A percentile compares a stretch with the other conserved stretches of the same genome.
phyloP scores from a whole-genome alignment of 2,888 invertebrate species.

The Ptychoptera albimana region DNA sequence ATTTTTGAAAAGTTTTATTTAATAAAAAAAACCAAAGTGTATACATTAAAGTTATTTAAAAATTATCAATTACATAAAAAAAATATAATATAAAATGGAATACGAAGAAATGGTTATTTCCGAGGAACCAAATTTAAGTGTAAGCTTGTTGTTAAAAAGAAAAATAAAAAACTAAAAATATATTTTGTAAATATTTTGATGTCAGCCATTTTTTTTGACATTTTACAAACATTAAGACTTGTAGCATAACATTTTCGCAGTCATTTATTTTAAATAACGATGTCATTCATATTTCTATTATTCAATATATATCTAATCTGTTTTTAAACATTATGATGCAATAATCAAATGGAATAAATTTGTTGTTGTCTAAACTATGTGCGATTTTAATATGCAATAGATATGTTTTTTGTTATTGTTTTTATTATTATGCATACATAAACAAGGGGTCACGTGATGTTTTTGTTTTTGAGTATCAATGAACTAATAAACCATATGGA shows the following conservation, averaged over 20 bases:
- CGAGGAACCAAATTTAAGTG: conserved; percentile 24
- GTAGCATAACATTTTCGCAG: not conserved
- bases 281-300: not conserved
- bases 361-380: too few species aligned
- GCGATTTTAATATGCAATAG: too few species aligned
- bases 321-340: too few species aligned
- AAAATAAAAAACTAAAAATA: conserved; percentile 1
- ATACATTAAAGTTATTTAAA: not conserved
- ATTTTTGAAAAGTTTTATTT: too few species aligned
- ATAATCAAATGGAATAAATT: too few species aligned
- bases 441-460: too few species aligned
- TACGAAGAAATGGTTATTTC: conserved; percentile 26
- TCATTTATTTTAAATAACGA: not conserved
- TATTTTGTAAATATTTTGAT: conserved; percentile 3
- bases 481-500: too few species aligned
- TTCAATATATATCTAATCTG: too few species aligned
- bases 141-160: conserved; percentile 12
- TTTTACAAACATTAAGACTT: not conserved
- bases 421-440: too few species aligned
- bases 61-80: not conserved
- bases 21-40: too few species aligned
- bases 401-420: too few species aligned
- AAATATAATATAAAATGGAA: conserved; percentile 17
- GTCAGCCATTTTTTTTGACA: conserved; percentile 4
- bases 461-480: too few species aligned